Percentiles rank a stretch among this genome's conserved stretches.
Conservation (phyloP, 2,113 vertebrate species). For the Lophura nycthemera region DNA sequence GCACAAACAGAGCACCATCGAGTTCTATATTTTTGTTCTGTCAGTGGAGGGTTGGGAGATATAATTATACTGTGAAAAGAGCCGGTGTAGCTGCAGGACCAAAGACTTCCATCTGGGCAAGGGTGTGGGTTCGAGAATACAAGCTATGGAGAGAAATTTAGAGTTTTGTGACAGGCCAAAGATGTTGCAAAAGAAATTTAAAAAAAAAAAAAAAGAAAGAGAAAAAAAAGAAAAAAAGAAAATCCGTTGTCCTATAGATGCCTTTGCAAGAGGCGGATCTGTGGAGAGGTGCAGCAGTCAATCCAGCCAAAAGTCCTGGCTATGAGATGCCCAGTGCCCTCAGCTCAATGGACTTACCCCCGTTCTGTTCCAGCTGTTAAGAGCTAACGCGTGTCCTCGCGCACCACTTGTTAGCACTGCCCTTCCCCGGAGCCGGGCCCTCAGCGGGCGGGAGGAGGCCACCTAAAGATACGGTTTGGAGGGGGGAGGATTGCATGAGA, state of each 20-base stretch:
- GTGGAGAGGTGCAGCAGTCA: constrained; percentile 53
- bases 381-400: constrained; percentile 87
- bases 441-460: constrained; percentile 20
- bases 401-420: constrained; percentile 92
- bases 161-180: constrained; percentile 57
- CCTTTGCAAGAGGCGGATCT: constrained; percentile 62
- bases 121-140: constrained; percentile 66
- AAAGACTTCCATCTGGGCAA: constrained; percentile 70
- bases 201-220: background rate
- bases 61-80: constrained; percentile 74
- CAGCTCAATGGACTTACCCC: constrained; percentile 63
- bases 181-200: constrained; percentile 35
- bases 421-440: constrained; percentile 70
- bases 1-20: constrained; percentile 56
- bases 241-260: constrained; percentile 51
- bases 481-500: constrained; percentile 89
- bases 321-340: constrained; percentile 54
- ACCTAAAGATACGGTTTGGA: constrained; percentile 30
- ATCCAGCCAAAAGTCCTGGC: constrained; percentile 56
- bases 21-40: constrained; percentile 68
- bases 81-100: constrained; percentile 63
- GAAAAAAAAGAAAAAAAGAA: background rate
- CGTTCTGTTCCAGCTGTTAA: constrained; percentile 76
- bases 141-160: constrained; percentile 49
- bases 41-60: constrained; percentile 71